phyloP scores from a whole-genome alignment of 2,113 vertebrate species.

The Phycodurus eques region DNA sequence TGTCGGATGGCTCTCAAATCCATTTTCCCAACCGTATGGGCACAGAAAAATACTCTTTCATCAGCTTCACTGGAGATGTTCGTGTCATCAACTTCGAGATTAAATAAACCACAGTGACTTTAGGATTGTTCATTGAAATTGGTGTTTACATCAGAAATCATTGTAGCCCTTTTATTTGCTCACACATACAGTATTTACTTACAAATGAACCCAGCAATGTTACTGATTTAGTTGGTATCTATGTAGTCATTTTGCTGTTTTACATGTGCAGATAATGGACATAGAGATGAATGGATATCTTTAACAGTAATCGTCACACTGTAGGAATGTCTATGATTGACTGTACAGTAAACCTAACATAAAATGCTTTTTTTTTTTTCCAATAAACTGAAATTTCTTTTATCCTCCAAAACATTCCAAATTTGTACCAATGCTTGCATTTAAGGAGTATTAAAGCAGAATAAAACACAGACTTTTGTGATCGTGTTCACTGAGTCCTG shows the following conservation, averaged over 20 bases:
- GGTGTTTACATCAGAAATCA: not conserved
- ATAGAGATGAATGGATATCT: not conserved
- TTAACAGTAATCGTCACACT: not conserved
- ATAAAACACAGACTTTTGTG: constrained; percentile 8
- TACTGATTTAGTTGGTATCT: not conserved
- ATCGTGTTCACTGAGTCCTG: not conserved
- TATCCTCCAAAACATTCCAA: constrained; percentile 56
- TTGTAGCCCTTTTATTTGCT: not conserved
- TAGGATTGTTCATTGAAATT: not conserved
- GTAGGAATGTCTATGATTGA: not conserved
- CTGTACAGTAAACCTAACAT: not conserved
- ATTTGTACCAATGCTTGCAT: constrained; percentile 24
- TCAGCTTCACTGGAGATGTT: constrained; percentile 57
- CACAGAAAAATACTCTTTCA: constrained; percentile 58
- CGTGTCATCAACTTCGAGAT: constrained; percentile 60
- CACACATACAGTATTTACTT: not conserved
- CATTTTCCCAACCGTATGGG: constrained; percentile 73
- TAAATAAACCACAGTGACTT: constrained; percentile 42
- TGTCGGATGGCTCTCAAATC: constrained; percentile 65
- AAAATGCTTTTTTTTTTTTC: not conserved
- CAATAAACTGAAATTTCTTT: too few species aligned
- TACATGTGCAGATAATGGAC: not conserved
- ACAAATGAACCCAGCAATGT: not conserved
- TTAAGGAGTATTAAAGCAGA: constrained; percentile 43
- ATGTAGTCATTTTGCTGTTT: not conserved